Conservation (phyloP, 92 coral and sea anemone genomes). For the Phenganax marumi region DNA sequence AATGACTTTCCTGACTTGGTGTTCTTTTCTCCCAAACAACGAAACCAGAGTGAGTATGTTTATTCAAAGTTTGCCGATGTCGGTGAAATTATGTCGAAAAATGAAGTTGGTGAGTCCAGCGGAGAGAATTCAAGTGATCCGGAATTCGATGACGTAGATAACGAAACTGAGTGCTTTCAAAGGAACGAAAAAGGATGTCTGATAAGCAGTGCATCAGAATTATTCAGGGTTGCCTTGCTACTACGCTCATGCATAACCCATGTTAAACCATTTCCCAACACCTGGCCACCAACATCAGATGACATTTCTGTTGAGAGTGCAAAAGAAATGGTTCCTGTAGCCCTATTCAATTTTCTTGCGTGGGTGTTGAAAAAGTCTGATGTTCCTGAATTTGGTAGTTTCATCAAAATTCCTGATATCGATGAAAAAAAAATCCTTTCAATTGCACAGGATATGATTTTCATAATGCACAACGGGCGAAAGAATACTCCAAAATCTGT, state of each 20-base stretch:
- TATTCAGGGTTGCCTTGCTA: constrained; percentile 15
- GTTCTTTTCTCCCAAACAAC: constrained; percentile 5
- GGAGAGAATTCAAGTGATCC: neutral
- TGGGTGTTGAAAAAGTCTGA: constrained; percentile 28
- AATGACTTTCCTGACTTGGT: constrained; percentile 14
- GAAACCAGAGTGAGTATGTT: neutral
- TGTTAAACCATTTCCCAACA: constrained; percentile 4
- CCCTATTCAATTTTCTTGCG: constrained; percentile 22
- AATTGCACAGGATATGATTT: constrained; percentile 13
- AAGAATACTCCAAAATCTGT: constrained; percentile 16
- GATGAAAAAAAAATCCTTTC: neutral
- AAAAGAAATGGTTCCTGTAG: constrained; percentile 4
- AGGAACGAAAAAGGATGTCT: neutral
- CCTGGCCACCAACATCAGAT: constrained; percentile 23
- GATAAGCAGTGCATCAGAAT: neutral
- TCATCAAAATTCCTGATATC: neutral
- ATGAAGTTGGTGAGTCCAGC: neutral
- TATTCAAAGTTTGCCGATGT: neutral
- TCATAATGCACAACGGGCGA: neutral
- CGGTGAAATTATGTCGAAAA: neutral
- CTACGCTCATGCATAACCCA: neutral
- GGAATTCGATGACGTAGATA: constrained; percentile 12
- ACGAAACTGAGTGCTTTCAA: neutral
- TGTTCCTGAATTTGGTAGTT: neutral
- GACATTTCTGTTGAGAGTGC: constrained; percentile 1